Evolutionary conservation across 2,113 vertebrate genomes (phyloP).

Genomic region (Scomber japonicus): DNA sequence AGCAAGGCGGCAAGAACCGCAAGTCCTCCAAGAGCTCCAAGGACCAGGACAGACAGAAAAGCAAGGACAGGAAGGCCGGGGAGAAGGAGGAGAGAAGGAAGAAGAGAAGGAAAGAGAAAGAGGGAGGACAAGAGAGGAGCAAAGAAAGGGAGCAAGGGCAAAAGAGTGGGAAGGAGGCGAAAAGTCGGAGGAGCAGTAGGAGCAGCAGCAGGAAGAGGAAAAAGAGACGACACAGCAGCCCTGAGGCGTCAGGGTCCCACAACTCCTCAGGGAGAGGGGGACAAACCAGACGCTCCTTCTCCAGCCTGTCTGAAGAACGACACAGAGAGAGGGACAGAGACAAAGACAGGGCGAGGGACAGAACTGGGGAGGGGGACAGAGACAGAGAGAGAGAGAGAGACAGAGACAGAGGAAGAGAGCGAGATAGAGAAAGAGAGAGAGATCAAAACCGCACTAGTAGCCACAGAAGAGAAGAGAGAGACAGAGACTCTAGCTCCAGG

Average conservation of each 20-base stretch:
- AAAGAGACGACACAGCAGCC: constrained; percentile 74
- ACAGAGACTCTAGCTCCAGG: constrained; percentile 67
- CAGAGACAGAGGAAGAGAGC: constrained; percentile 44
- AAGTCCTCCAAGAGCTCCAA: constrained; percentile 82
- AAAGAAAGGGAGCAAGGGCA: constrained; percentile 59
- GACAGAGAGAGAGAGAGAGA: constrained; percentile 73
- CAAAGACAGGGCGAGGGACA: constrained; percentile 38
- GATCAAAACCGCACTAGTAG: constrained; percentile 45
- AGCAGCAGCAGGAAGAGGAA: constrained; percentile 82
- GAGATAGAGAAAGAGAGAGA: constrained; percentile 53
- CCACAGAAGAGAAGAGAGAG: constrained; percentile 54
- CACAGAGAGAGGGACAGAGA: constrained; percentile 65
- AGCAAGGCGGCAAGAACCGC: constrained; percentile 63
- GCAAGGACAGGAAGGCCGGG: constrained; percentile 74
- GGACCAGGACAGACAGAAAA: constrained; percentile 75
- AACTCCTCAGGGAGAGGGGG: constrained; percentile 59
- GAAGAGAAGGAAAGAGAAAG: constrained; percentile 74
- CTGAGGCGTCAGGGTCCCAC: constrained; percentile 66
- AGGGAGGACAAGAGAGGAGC: constrained; percentile 55
- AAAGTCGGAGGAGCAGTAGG: constrained; percentile 72
- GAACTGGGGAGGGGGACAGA: constrained; percentile 31
- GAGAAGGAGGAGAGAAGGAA: constrained; percentile 77
- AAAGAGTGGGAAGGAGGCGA: constrained; percentile 58
- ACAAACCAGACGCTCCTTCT: constrained; percentile 71
- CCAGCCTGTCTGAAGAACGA: constrained; percentile 76